Percentiles rank a stretch among this genome's conserved stretches.
These are phyloP conservation scores for Hippocampus guttulatus DNA, from an alignment of 2,113 vertebrate genomes.

Conservation along the genomic window DNA sequence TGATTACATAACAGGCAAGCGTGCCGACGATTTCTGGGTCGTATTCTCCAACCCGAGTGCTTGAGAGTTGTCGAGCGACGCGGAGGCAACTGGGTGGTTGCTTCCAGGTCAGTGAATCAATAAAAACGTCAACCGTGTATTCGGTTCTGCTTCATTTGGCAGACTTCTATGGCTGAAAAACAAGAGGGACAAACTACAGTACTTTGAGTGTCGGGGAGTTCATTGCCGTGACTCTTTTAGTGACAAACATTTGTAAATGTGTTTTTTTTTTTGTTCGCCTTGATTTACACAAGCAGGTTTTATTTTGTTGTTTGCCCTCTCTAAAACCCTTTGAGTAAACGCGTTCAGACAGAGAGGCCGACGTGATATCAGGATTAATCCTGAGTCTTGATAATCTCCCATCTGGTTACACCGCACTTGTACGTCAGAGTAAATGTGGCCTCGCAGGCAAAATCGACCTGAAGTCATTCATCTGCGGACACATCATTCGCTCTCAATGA, in stretches of 20 bases:
- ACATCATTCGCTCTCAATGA: background rate
- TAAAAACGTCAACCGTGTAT: conserved; percentile 26
- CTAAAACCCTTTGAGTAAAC: conserved; percentile 10
- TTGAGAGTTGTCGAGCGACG: background rate
- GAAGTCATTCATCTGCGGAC: no score
- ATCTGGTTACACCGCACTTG: conserved; percentile 1
- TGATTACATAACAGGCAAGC: conserved; percentile 6
- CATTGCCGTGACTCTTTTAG: background rate
- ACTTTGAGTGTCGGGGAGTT: background rate
- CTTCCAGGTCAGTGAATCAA: conserved; percentile 50
- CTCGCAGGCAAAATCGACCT: background rate
- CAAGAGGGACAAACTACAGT: background rate
- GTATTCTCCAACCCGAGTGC: conserved; percentile 6
- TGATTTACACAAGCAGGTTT: background rate
- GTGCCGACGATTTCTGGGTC: conserved; percentile 5
- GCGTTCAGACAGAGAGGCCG: conserved; percentile 13
- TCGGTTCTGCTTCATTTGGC: conserved; percentile 26
- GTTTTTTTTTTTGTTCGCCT: background rate
- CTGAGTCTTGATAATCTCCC: conserved; percentile 19
- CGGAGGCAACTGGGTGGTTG: background rate
- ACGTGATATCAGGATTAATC: conserved; percentile 19
- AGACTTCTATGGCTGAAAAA: background rate
- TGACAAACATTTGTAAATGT: background rate
- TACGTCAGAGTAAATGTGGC: background rate
- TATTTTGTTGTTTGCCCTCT: background rate